Base-by-base conservation (phyloP, 2,113 vertebrate genomes). In the Pelusios castaneus region DNA sequence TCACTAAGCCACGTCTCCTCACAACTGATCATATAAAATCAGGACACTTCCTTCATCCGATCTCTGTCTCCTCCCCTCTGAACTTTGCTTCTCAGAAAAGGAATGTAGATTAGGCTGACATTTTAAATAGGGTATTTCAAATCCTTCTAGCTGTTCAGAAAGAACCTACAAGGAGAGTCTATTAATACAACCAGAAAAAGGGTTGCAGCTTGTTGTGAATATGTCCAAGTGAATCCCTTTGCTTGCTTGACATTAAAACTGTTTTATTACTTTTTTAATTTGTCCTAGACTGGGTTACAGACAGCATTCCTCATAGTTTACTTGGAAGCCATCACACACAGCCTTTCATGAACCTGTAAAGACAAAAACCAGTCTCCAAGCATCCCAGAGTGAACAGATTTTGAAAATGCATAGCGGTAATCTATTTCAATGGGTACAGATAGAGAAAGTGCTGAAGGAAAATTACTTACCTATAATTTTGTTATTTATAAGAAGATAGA, bases 161-260 rank as follows among this genome's bases (percentile, higher is more conserved):
- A 10, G 27, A 47, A 13, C 90, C 55, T 82, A 6, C n/a, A 45
- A 91, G 29, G 19, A 47, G 1, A 27, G 88, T 78, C 16, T 43
- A 67, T 17, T 82, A 19, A 82, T 73, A 10, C 56, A 86, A 76
- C 25, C 43, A n/a, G 13, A 29, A 90, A n/a, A 87, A 91, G 51
- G 56, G 21, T 41, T 47, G 10, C n/a, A 85, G 27, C 47, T 78
- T 43, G 34, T 0, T 34, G 3, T 22, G 22, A 6, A 0, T 45
- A 80, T 2, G 1, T 92, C 25, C 2, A 47, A 10, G 82, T 43
- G 24, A 52, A 0, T 84, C n/a, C n/a, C 25, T 87, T 81, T n/a
- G 4, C 27, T 6, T 11, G 34, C 34, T 85, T 43, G 47, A 45
- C 38, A 47, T 55, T 85, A 75, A 87, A 41, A 21, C 1, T 54